Evolutionary conservation across 2,888 invertebrate genomes (phyloP), one percentile per base, ranked within the genome.

Genomic region (Cerceris ruficornis): DNA sequence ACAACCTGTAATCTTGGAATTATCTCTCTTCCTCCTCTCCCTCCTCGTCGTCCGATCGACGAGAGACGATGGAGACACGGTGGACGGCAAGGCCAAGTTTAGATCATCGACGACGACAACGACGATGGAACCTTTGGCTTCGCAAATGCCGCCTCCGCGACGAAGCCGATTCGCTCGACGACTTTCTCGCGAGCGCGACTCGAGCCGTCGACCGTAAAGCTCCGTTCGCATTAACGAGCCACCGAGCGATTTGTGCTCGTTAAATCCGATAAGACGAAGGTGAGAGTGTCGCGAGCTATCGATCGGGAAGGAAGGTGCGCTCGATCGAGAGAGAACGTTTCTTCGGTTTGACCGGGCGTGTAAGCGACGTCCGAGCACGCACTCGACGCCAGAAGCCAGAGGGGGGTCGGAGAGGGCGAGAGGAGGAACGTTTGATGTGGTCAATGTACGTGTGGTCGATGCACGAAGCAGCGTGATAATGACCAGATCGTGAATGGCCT

Each of bases 31-130:
- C 72, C 65, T 39, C 67, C 46, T 52, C 76, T 28, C 13, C 28
- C 50, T 55, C 28, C 54, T 49, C 49, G 42, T 17, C 14, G n/a
- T n/a, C n/a, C n/a, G n/a, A n/a, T n/a, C n/a, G n/a, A n/a, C n/a
- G n/a, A n/a, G n/a, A n/a, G n/a, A n/a, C n/a, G 66, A 57, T 50
- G 61, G 61, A n/a, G 61, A 68, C 17, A 4, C 49, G 50, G 61
- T 52, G 57, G 70, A 68, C 59, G 65, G 73, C 90, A 91, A 88
- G 91, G 91, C 91, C 91, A 91, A 91, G 91, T 91, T 91, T 91
- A 90, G 90, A 91, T 91, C 90, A 90, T 89, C 91, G 88, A 85
- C 82, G 81, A 85, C 60, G 75, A 72, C 43, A 64, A 13, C 70
- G 14, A 68, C 57, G 72, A 82, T 65, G 73, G 49, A 46, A 43